These are phyloP conservation scores for Protobothrops flavoviridis DNA, from an alignment of 2,113 vertebrate genomes.

Conservation along the genomic window DNA sequence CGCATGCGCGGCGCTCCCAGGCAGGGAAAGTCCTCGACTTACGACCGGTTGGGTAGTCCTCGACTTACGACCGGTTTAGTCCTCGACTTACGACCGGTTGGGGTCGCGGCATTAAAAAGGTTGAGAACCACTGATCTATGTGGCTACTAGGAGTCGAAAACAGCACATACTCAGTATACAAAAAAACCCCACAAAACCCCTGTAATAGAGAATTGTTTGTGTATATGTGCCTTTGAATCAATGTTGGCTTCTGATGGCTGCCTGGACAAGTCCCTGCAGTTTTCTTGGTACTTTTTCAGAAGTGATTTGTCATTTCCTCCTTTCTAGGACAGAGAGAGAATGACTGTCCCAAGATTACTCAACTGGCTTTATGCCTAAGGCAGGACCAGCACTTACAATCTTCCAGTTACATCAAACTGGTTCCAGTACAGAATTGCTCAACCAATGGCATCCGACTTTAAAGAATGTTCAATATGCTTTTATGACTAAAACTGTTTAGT, in stretches of 20 bases:
- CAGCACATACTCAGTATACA: neutral
- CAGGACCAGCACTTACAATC: neutral
- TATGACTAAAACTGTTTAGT: neutral
- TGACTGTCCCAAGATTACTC: neutral
- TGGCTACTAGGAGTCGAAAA: neutral
- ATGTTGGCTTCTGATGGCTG: neutral
- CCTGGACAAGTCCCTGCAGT: neutral
- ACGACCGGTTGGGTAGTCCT: too few relatives aligned
- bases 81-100: too few relatives aligned
- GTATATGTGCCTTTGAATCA: neutral
- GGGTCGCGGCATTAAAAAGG: too few relatives aligned
- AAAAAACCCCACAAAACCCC: neutral
- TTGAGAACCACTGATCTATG: too few relatives aligned
- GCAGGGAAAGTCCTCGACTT: too few relatives aligned
- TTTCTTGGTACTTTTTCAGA: neutral
- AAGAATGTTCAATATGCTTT: neutral
- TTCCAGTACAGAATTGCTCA: neutral
- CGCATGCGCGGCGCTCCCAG: too few relatives aligned
- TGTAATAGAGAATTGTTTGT: neutral
- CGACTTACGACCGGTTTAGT: too few relatives aligned
- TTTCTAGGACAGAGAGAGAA: neutral
- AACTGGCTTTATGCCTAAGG: neutral
- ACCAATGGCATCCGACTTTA: neutral
- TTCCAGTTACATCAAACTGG: neutral
- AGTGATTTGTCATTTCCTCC: neutral